Conservation (phyloP, 1,140 invertebrate species). For the Colletes gigas region DNA sequence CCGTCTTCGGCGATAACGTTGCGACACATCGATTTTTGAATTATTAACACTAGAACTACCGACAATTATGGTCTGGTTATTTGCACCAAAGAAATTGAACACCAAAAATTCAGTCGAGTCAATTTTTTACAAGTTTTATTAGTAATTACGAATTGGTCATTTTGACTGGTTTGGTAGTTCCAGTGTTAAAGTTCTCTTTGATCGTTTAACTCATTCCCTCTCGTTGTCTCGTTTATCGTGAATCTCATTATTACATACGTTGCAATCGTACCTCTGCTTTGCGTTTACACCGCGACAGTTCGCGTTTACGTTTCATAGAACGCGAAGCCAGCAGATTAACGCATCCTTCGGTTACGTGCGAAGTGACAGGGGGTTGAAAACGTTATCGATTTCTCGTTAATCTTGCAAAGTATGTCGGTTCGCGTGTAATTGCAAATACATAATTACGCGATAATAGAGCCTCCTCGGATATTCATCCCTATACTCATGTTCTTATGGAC, state of each 20-base stretch:
- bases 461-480: constrained; percentile 45
- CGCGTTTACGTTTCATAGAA: background rate
- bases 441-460: constrained; percentile 25
- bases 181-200: background rate
- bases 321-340: background rate
- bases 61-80: too few relatives aligned
- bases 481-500: constrained; percentile 16
- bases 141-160: too few relatives aligned
- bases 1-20: background rate
- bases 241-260: background rate
- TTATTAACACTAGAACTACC: too few relatives aligned
- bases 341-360: background rate
- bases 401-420: background rate
- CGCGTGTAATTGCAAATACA: constrained; percentile 38
- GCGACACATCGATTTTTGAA: background rate
- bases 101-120: too few relatives aligned
- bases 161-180: too few relatives aligned
- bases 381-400: constrained; percentile 12
- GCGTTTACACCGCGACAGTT: background rate
- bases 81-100: too few relatives aligned
- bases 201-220: background rate
- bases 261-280: too few relatives aligned
- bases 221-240: background rate
- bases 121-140: too few relatives aligned
- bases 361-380: background rate